A percentile compares a stretch with the other conserved stretches of the same genome.
Evolutionary conservation across 2,113 vertebrate species (phyloP).

Genomic region (Nestor notabilis): DNA sequence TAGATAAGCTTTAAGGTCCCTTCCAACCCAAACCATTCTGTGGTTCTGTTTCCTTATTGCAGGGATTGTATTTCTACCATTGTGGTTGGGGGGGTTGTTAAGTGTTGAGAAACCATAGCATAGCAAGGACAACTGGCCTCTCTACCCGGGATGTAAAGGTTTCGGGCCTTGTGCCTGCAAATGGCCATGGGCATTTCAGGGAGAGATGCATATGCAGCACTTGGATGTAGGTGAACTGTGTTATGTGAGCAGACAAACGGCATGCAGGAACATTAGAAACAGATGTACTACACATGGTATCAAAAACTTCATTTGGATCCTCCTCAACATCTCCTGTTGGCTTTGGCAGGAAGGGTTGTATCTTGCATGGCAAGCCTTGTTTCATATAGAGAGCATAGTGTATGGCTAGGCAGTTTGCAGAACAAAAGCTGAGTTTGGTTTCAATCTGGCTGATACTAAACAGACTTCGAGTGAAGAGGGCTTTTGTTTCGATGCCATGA

Average conservation of each 20-base stretch:
- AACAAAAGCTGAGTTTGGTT: constrained; percentile 31
- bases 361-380: not conserved
- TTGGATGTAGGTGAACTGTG: not conserved
- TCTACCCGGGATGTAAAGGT: not conserved
- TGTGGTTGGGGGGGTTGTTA: not conserved
- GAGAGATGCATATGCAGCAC: not conserved
- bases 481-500: not conserved
- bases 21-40: not conserved
- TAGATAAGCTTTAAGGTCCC: not conserved
- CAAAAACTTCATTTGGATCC: not conserved
- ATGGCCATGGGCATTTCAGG: not conserved
- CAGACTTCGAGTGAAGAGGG: not conserved
- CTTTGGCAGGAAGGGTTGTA: not conserved
- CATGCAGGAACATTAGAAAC: not conserved
- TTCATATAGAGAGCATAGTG: not conserved
- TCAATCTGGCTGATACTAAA: constrained; percentile 20
- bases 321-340: constrained; percentile 17
- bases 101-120: not conserved
- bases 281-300: not conserved
- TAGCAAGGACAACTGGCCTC: not conserved
- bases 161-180: not conserved
- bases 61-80: not conserved
- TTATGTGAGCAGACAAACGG: not conserved
- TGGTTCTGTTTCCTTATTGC: not conserved
- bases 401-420: not conserved